Conservation (phyloP, 2,888 invertebrate genomes). For the Caenorhabditis sulstoni region DNA sequence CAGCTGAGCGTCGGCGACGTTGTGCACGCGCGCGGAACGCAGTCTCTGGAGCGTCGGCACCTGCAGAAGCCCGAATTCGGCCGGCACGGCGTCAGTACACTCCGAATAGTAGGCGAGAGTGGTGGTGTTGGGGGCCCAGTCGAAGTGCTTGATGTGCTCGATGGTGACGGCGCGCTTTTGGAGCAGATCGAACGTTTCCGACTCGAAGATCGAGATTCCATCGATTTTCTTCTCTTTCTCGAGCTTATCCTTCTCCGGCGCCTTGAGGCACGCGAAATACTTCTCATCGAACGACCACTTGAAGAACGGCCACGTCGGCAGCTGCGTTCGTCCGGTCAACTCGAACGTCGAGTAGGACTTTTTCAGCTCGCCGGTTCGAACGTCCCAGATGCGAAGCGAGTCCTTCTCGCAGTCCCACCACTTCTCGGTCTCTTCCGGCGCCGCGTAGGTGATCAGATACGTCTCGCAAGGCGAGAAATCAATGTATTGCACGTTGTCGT, state of each 20-base stretch:
- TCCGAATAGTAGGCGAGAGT: constrained; percentile 98
- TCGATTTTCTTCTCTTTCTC: constrained; percentile 72
- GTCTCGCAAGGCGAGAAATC: constrained; percentile 98
- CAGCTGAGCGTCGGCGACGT: constrained; percentile 97
- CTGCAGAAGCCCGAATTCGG: constrained; percentile 77
- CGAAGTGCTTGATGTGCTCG: constrained; percentile 88
- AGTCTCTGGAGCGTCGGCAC: constrained; percentile 82
- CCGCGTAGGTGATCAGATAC: constrained; percentile 95
- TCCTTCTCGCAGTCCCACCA: constrained; percentile 86
- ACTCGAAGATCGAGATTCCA: constrained; percentile 92
- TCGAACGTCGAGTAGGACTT: constrained; percentile 75
- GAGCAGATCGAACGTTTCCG: constrained; percentile 93
- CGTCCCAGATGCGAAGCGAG: constrained; percentile 94
- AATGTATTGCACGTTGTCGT: constrained; percentile 91
- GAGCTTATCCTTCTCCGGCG: constrained; percentile 73
- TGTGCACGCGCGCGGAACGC: constrained; percentile 85
- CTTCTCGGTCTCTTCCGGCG: constrained; percentile 83
- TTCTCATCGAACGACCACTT: constrained; percentile 80
- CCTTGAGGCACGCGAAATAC: constrained; percentile 77
- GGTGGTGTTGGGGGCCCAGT: constrained; percentile 98
- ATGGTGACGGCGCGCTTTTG: constrained; percentile 91
- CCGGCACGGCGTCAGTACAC: constrained; percentile 68
- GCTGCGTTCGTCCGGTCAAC: constrained; percentile 65
- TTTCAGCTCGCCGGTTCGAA: constrained; percentile 86
- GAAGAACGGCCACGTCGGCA: constrained; percentile 82